phyloP scores from a whole-genome alignment of 2,113 vertebrate genomes.

The Nicator chloris region DNA sequence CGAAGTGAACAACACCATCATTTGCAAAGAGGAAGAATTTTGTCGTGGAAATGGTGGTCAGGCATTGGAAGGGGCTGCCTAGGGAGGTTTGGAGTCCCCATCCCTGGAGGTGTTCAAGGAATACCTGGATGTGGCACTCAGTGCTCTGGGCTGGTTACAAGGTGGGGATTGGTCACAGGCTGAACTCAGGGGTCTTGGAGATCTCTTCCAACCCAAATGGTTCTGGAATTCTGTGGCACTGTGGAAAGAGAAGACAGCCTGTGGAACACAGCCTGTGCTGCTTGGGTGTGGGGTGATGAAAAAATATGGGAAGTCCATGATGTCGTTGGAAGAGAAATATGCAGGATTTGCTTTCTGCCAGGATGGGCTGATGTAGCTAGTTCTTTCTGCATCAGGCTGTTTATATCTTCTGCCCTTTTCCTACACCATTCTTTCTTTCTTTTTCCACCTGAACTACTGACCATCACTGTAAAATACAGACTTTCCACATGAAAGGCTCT shows the following conservation, averaged over 20 bases:
- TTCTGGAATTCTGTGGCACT: background rate
- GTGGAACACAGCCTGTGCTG: background rate
- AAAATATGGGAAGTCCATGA: background rate
- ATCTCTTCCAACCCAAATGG: background rate
- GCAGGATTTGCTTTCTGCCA: background rate
- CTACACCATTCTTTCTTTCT: background rate
- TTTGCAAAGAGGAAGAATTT: background rate
- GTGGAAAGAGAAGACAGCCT: background rate
- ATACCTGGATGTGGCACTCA: background rate
- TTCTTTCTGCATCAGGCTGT: background rate
- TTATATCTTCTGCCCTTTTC: background rate
- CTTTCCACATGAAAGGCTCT: background rate
- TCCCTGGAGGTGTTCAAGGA: background rate
- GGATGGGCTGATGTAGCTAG: background rate
- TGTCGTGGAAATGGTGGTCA: background rate
- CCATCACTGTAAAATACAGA: background rate
- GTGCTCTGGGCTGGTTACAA: background rate
- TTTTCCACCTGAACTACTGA: background rate
- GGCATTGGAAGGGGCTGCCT: background rate
- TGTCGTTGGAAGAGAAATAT: background rate
- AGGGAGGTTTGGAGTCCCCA: background rate
- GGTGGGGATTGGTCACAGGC: background rate
- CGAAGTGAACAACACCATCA: rapidly evolving
- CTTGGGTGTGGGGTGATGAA: background rate
- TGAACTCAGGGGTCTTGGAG: background rate